Base-by-base conservation (phyloP, 2,888 invertebrate species). In the Tenthredo amoena region DNA sequence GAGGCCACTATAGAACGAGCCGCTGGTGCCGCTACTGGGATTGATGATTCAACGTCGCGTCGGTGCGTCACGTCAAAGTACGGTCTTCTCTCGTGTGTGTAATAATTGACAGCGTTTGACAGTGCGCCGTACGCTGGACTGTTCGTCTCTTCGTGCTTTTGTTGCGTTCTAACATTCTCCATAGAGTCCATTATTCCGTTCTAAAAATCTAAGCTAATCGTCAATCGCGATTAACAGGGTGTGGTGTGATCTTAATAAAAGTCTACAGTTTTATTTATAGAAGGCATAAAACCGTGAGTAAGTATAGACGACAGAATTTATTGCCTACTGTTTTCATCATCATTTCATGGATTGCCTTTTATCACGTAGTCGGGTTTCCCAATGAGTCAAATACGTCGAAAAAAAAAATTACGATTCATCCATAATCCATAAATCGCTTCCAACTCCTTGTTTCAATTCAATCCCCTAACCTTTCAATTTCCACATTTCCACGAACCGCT, bases 31-130 rank as follows among this genome's bases (percentile, higher is more conserved):
- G 71, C 72, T 40, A 12, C 71, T 37, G 43, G 40, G 40, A 21
- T 43, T 43, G 43, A 74, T 40, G 43, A 74, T 43, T 43, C 40
- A 40, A 74, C 72, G 43, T 74, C 43, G 34, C 72, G 43, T 74
- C 43, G 34, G 40, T 21, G 40, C n/a, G 72, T n/a, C 72, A 40
- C n/a, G 40, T 74, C 43, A 74, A 40, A 74, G 43, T 74, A 37
- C 72, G 21, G 40, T 43, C 43, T 7, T 40, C 10, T 74, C 7
- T n/a, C 3, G 7, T 74, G 40, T 21, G 72, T 74, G 21, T 74
- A 62, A 40, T 74, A 62, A 40, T 74, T 43, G 43, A 43, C 43
- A 74, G 40, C 12, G 43, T 43, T 74, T 74, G 72, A 74, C 72
- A 74, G 72, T 74, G 34, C 31, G 18, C 21, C 12, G 31, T 68